Evolutionary conservation across 1,140 invertebrate species (phyloP).

Genomic region (Monomorium pharaonis): DNA sequence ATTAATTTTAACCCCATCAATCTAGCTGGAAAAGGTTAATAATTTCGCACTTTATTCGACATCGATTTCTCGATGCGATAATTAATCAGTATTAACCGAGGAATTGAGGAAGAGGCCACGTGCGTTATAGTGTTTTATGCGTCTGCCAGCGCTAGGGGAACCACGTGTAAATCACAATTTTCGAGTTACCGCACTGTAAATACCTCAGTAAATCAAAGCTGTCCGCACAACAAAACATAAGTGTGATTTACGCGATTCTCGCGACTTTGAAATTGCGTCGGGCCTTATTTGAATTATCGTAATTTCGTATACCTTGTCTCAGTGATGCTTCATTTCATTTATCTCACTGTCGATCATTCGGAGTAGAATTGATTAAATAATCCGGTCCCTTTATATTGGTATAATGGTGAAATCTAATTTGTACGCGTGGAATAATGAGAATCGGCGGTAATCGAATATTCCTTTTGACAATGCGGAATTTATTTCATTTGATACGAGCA

Average conservation of each 20-base stretch:
- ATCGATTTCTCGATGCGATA: not conserved
- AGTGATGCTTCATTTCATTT: not conserved
- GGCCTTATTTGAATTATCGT: constrained; percentile 25
- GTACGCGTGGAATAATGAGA: constrained; percentile 24
- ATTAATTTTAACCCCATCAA: not conserved
- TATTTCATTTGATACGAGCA: constrained; percentile 31
- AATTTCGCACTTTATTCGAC: not conserved
- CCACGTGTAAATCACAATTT: constrained; percentile 57
- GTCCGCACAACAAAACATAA: constrained; percentile 36
- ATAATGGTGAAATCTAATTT: constrained; percentile 27
- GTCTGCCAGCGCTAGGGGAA: constrained; percentile 10
- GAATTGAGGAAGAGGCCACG: not conserved
- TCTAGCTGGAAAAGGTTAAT: not conserved
- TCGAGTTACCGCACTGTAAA: constrained; percentile 48
- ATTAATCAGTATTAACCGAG: constrained; percentile 47
- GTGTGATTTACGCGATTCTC: constrained; percentile 2
- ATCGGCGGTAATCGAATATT: constrained; percentile 33
- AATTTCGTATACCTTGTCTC: not conserved
- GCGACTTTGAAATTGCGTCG: constrained; percentile 34
- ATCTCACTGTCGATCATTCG: not conserved
- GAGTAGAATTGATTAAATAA: constrained; percentile 1
- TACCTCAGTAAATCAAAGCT: constrained; percentile 40
- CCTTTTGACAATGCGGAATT: constrained; percentile 49
- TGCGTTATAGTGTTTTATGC: constrained; percentile 47
- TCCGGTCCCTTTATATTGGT: constrained; percentile 6